Conservation (phyloP, 2,797 vertebrate species). For the Eulemur coronatus region DNA sequence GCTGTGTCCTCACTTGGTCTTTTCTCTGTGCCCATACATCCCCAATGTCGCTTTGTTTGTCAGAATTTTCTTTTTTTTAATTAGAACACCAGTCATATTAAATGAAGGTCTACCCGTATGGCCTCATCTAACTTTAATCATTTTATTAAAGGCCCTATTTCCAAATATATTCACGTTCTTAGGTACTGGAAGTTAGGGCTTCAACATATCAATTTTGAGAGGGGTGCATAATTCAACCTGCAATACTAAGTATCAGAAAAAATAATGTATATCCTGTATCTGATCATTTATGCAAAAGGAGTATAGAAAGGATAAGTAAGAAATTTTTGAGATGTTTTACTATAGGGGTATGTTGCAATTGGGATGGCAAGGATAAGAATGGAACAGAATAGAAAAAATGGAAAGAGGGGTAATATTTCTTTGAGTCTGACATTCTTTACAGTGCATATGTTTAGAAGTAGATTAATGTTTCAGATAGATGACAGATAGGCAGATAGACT, state of each 20-base stretch:
- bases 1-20: not conserved
- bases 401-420: not conserved
- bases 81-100: not conserved
- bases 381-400: not conserved
- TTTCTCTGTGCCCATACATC: not conserved
- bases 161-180: not conserved
- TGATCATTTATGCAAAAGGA: not conserved
- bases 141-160: not conserved
- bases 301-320: not conserved
- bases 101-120: not conserved
- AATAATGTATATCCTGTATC: not conserved
- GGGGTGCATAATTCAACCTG: not conserved
- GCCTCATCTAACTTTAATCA: not conserved
- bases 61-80: not conserved
- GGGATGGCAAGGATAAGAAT: fast-evolving
- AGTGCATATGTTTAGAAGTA: not conserved
- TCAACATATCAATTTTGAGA: not conserved
- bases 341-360: not conserved
- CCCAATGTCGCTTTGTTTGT: not conserved
- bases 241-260: not conserved
- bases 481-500: not conserved
- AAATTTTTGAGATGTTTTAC: not conserved
- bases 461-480: not conserved
- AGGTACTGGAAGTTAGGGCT: not conserved
- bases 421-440: not conserved